A percentile compares a stretch with the other conserved stretches of the same genome.
Evolutionary conservation across 2,888 invertebrate genomes (phyloP).

Genomic region (Podotricha telesiphe): DNA sequence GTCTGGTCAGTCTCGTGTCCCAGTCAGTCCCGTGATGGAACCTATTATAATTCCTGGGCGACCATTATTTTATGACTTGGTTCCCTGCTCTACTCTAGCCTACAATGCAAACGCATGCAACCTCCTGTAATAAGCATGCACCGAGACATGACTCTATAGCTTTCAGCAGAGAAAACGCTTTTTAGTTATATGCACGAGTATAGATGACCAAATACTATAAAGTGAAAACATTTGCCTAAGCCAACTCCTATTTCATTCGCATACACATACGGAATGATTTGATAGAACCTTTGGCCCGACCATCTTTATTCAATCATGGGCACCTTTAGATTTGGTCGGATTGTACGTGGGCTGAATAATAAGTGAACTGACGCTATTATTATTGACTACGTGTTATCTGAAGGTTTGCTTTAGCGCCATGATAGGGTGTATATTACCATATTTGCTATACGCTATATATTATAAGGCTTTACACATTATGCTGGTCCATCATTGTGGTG

Average conservation of each 20-base stretch:
- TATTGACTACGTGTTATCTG: constrained; percentile 38
- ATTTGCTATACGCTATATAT: background rate
- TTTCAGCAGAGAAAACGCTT: background rate
- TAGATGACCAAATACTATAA: background rate
- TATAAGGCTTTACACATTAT: background rate
- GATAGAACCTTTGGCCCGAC: constrained; percentile 48
- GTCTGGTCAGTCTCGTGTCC: no score
- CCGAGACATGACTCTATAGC: no score
- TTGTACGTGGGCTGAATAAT: constrained; percentile 60
- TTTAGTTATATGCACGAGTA: background rate
- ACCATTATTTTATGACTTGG: no score
- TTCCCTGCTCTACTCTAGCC: no score
- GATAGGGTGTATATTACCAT: constrained; percentile 9
- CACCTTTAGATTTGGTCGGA: constrained; percentile 64
- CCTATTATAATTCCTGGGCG: no score
- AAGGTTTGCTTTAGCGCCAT: constrained; percentile 20
- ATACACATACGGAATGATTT: constrained; percentile 44
- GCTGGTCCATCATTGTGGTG: no score
- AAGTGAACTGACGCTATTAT: constrained; percentile 26
- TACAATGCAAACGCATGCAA: no score
- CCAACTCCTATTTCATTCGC: constrained; percentile 14
- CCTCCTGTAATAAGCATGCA: no score
- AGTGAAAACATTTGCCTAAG: constrained; percentile 28
- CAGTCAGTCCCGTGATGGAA: no score
- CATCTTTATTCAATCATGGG: constrained; percentile 73